Base-by-base conservation (phyloP, 2,888 invertebrate species). In the Agrochola macilenta region DNA sequence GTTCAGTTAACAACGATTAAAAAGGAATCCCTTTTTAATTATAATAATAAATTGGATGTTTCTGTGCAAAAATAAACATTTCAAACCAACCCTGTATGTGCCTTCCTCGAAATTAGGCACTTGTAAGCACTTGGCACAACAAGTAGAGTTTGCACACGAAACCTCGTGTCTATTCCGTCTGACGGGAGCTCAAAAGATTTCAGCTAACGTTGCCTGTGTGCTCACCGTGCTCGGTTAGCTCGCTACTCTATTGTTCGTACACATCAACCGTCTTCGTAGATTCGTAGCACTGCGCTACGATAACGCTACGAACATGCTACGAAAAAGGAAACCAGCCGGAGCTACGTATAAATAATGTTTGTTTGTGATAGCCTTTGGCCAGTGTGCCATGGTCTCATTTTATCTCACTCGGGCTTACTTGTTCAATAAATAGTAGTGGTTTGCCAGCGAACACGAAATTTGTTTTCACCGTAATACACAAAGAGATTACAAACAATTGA, bases 161-260 rank as follows among this genome's bases (percentile, higher is more conserved):
- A 93, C 90, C 91, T 90, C 90, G 88, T 89, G 88, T 92, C 90
- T 90, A 88, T 92, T 93, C 90, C 90, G 88, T 90, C 88, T 91
- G 91, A 92, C 87, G 91, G 89, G 91, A 94, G 92, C 93, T 94
- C 93, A 93, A 94, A 94, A 93, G 94, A 92, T 93, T 91, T 88
- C 89, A 90, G 89, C 88, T 86, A 90, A 89, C 90, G 89, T 90
- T 89, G 89, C 84, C 86, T 85, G 87, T 81, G 90, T 90, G 91
- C 92, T 91, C 90, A 88, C 86, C 74, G 90, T 90, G 91, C 92
- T 91, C 90, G 89, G 92, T 91, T 93, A 91, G 90, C 86, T 89
- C 89, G 90, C 90, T 90, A 84, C 91, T 90, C 90, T 86, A 94
- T 95, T 95, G 94, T 94, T 88, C 91, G 92, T 90, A 91, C 91